Conservation (phyloP, 92 coral and sea anemone genomes). For the Palythoa grandis region DNA sequence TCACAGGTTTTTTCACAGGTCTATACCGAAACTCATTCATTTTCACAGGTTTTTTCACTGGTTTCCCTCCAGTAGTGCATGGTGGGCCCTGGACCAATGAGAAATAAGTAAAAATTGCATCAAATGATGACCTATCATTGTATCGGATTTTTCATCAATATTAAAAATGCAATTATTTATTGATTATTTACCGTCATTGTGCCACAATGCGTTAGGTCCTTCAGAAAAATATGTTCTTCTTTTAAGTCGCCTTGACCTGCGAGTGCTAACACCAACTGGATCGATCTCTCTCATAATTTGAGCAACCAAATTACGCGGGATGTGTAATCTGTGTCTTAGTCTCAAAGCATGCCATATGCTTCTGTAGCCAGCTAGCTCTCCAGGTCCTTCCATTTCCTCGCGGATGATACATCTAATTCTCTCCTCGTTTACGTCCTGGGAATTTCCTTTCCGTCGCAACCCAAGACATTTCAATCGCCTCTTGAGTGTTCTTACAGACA, state of each 20-base stretch:
- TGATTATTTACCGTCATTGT: slow-evolving; percentile 44
- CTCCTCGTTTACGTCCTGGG: slow-evolving; percentile 34
- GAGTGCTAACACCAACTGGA: slow-evolving; percentile 49
- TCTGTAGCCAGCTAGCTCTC: not conserved
- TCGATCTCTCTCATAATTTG: slow-evolving; percentile 52
- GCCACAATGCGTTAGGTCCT: slow-evolving; percentile 59
- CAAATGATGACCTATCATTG: not conserved
- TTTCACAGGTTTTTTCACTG: no score
- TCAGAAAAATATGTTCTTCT: slow-evolving; percentile 38
- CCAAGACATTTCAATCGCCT: slow-evolving; percentile 49
- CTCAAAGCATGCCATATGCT: no score
- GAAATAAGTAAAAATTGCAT: no score
- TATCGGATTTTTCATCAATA: not conserved
- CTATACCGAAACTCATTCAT: no score
- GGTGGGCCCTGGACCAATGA: no score
- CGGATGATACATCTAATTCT: slow-evolving; percentile 38
- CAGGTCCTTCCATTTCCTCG: slow-evolving; percentile 52
- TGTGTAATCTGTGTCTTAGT: not conserved
- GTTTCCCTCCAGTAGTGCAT: no score
- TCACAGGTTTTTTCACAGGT: no score
- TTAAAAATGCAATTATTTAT: not conserved
- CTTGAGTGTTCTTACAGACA: slow-evolving; percentile 59
- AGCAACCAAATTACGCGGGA: slow-evolving; percentile 29
- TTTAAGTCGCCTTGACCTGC: slow-evolving; percentile 36
- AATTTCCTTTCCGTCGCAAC: slow-evolving; percentile 51